phyloP scores from a whole-genome alignment of 2,888 invertebrate genomes.

The Eristalis intricaria region DNA sequence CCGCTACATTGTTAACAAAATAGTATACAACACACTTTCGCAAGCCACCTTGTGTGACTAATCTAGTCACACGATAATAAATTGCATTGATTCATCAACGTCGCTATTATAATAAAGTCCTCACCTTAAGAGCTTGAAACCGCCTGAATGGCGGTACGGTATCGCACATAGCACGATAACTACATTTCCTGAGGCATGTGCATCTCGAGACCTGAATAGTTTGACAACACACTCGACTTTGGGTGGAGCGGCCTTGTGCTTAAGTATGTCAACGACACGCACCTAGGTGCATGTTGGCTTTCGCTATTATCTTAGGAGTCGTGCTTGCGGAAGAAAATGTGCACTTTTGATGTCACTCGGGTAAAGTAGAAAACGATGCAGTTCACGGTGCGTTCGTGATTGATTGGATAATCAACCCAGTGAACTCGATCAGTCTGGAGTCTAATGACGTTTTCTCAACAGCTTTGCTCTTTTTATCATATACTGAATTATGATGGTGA shows the following conservation, averaged over 20 bases:
- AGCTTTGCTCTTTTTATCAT: background rate
- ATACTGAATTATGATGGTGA: background rate
- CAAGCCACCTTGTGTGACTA: background rate
- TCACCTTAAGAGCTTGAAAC: background rate
- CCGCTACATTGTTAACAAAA: too few species aligned
- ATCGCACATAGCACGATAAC: background rate
- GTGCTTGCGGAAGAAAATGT: conserved; percentile 45
- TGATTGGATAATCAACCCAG: conserved; percentile 64
- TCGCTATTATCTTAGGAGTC: conserved; percentile 36
- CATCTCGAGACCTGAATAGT: conserved; percentile 21
- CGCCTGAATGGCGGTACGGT: background rate
- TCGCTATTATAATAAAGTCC: background rate
- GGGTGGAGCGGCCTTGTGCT: conserved; percentile 37
- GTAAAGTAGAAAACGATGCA: conserved; percentile 27
- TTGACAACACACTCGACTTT: conserved; percentile 13
- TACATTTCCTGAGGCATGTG: background rate
- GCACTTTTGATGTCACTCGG: conserved; percentile 42
- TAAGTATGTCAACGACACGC: conserved; percentile 25
- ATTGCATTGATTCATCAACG: background rate
- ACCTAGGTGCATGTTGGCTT: conserved; percentile 24
- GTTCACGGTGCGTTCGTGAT: conserved; percentile 36
- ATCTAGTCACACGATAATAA: too few species aligned
- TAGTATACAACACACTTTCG: background rate
- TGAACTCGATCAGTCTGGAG: conserved; percentile 41
- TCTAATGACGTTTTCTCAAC: background rate